Evolutionary conservation across 2,113 vertebrate genomes (phyloP), one percentile per base, ranked within the genome.

Genomic region (Anhinga anhinga): DNA sequence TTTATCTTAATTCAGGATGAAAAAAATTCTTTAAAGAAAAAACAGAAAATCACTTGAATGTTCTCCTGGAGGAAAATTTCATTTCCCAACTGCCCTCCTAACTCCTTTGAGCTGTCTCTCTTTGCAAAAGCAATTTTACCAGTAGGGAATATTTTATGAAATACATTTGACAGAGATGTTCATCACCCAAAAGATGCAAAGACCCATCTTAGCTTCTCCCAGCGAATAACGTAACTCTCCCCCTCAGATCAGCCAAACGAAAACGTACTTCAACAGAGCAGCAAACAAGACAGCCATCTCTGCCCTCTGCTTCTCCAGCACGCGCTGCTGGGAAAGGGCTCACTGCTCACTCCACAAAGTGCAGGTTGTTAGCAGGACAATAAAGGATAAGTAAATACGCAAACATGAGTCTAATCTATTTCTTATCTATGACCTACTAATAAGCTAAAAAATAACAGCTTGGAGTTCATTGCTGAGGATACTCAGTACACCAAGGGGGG

Each of bases 51-150:
- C 23, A 47, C 49, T 66, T 62, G 8, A 84, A 62, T 58, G 3
- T 21, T 83, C 93, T 83, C 52, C 74, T 69, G 53, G 26, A 74
- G 72, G 45, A 93, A 93, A 84, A 23, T 5, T 59, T 40, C n/a
- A 59, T 63, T 93, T 92, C 67, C 71, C 49, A 65, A 2, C 30
- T 69, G 40, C 29, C 19, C 38, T 81, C 44, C 56, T 55, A 36
- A 25, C 13, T 93, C 40, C 65, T 82, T 78, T 4, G 2, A 90
- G 55, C 32, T 59, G 27, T 16, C 16, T 53, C 29, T 52, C 40
- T 86, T 71, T 66, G n/a, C 42, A 84, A 91, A 82, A 81, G 12
- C 19, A 30, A 36, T 91, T 94, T n/a, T 52, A 59, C 49, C 63
- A 70, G 38, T 9, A 49, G 9, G 9, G 18, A 91, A 44, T 70